These are phyloP conservation scores for Akabosia matsudoensis DNA, from an alignment of 1,140 invertebrate genomes.

Conservation along the genomic window DNA sequence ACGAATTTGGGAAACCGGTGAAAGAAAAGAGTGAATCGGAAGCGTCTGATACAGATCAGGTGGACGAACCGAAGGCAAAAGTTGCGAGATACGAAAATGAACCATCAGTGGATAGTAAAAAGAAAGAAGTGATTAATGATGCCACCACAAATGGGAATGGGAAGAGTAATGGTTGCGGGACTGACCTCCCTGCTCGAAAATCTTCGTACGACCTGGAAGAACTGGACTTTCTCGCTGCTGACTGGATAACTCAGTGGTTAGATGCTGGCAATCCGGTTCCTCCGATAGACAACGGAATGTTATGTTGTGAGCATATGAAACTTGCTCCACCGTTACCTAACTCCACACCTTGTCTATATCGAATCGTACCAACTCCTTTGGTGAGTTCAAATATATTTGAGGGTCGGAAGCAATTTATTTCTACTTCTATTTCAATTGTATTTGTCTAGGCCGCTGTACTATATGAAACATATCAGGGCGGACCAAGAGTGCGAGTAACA, in stretches of 20 bases:
- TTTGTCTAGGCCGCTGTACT: slow-evolving; percentile 51
- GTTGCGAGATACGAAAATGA: not conserved
- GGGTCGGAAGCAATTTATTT: not conserved
- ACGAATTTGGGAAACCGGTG: not conserved
- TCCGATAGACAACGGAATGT: slow-evolving; percentile 54
- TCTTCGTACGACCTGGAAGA: slow-evolving; percentile 31
- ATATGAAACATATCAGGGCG: slow-evolving; percentile 54
- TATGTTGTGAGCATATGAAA: slow-evolving; percentile 56
- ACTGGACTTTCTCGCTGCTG: slow-evolving; percentile 56
- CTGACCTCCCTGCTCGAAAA: too few species aligned
- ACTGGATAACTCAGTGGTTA: slow-evolving; percentile 57
- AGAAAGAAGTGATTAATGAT: not conserved
- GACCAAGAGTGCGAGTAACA: slow-evolving; percentile 52
- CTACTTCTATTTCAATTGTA: slow-evolving; percentile 17
- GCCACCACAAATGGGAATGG: not conserved
- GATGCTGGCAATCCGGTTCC: slow-evolving; percentile 48
- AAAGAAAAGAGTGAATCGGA: not conserved
- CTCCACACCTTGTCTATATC: slow-evolving; percentile 1
- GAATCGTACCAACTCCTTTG: slow-evolving; percentile 12
- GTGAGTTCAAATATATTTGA: not conserved
- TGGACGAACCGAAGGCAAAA: slow-evolving; percentile 3
- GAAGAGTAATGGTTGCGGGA: not conserved
- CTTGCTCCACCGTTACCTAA: slow-evolving; percentile 50
- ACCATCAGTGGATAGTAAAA: not conserved
- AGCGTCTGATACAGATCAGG: not conserved